phyloP scores from a whole-genome alignment of 1,140 invertebrate species.

The Andricus grossulariae region DNA sequence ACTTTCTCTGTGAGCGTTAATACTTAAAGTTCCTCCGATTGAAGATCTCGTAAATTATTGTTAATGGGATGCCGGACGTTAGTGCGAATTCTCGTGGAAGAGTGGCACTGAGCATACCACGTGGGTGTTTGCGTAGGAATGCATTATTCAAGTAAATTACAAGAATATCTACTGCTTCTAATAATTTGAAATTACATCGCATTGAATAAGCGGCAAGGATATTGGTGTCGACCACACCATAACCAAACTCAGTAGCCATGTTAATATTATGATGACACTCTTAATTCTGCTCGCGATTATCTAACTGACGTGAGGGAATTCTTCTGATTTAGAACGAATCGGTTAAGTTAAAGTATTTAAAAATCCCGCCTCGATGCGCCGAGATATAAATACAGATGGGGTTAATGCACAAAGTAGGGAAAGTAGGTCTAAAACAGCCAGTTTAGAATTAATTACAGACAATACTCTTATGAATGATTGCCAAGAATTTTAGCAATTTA shows the following conservation, averaged over 20 bases:
- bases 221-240: constrained; percentile 5
- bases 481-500: too few species aligned
- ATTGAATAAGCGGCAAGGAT: constrained; percentile 1
- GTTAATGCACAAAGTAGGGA: too few species aligned
- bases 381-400: too few species aligned
- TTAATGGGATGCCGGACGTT: background rate
- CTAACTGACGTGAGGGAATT: too few species aligned
- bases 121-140: constrained; percentile 15
- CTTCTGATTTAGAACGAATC: too few species aligned
- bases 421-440: too few species aligned
- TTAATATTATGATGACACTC: background rate
- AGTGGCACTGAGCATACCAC: background rate
- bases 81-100: background rate
- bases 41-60: constrained; percentile 4
- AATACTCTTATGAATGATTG: too few species aligned
- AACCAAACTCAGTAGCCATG: background rate
- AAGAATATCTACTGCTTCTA: constrained; percentile 23
- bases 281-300: too few species aligned
- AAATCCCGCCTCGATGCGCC: too few species aligned
- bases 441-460: too few species aligned
- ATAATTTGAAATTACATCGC: constrained; percentile 6
- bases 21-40: background rate
- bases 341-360: too few species aligned
- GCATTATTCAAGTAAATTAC: constrained; percentile 20
- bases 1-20: too few species aligned